A percentile compares a stretch with the other conserved stretches of the same genome.
Evolutionary conservation across 2,113 vertebrate species (phyloP).

Genomic region (Mastomys natalensis): DNA sequence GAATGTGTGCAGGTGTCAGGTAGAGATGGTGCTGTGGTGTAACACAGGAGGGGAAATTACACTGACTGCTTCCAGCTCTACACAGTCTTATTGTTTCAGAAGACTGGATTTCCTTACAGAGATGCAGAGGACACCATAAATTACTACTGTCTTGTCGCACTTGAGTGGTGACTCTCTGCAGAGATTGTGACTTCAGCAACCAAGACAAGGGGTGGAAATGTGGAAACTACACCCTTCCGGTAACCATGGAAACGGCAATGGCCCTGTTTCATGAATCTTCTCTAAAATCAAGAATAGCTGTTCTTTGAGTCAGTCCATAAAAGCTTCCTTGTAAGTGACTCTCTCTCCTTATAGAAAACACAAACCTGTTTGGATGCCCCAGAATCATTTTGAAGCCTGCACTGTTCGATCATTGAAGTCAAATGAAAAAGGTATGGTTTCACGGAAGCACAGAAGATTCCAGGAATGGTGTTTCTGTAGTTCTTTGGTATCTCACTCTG

Average conservation of each 20-base stretch:
- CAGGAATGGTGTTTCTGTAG: too few relatives aligned
- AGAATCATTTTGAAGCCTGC: neutral
- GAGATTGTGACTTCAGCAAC: neutral
- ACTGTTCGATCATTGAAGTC: neutral
- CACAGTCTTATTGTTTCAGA: neutral
- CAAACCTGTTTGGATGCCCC: neutral
- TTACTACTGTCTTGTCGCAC: neutral
- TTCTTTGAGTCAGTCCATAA: neutral
- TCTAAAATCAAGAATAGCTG: neutral
- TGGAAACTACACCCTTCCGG: neutral
- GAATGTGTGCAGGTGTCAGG: neutral
- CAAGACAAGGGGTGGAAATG: neutral
- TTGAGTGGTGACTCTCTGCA: neutral
- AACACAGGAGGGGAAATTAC: too few relatives aligned
- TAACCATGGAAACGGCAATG: neutral
- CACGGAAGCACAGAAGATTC: neutral
- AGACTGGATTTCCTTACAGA: neutral
- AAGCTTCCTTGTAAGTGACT: neutral
- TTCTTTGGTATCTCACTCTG: neutral
- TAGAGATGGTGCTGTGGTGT: fast-evolving
- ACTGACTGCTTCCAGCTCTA: neutral
- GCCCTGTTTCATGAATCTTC: neutral
- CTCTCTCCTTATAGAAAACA: neutral
- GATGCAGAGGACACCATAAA: too few relatives aligned
- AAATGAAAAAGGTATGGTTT: neutral